These are phyloP conservation scores for Plebejus melissa DNA, from an alignment of 2,888 invertebrate species.

Conservation along the genomic window DNA sequence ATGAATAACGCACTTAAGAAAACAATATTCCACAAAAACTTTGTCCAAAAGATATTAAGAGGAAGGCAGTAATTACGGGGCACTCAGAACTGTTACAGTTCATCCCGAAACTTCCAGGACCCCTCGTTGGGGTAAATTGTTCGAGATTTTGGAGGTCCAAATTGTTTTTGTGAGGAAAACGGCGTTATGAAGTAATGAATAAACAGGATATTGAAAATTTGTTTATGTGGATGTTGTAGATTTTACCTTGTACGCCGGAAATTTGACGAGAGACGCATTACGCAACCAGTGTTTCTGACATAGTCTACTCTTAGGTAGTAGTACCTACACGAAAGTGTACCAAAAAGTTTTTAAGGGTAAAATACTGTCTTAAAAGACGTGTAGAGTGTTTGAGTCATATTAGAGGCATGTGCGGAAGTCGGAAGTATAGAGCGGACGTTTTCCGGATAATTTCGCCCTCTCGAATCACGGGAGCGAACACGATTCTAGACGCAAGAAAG, in stretches of 20 bases:
- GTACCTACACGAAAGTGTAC: too few species aligned
- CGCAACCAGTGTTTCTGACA: too few species aligned
- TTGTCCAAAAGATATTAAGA: conserved; percentile 29
- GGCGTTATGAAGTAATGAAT: conserved; percentile 2
- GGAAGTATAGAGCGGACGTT: conserved; percentile 48
- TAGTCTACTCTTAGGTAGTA: too few species aligned
- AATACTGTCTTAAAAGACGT: not conserved
- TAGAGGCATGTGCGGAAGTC: conserved; percentile 26
- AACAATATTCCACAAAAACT: conserved; percentile 13
- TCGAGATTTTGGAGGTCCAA: conserved; percentile 11
- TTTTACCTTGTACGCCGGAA: not conserved
- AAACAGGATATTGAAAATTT: not conserved
- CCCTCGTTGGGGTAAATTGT: conserved; percentile 16
- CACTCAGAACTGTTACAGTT: conserved; percentile 41
- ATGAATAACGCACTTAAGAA: not conserved
- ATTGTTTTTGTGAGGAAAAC: conserved; percentile 15
- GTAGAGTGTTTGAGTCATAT: conserved; percentile 1
- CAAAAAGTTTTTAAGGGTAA: too few species aligned
- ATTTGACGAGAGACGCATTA: not conserved
- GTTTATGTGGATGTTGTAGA: not conserved
- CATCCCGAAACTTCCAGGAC: conserved; percentile 28
- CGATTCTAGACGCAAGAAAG: conserved; percentile 41
- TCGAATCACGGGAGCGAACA: conserved; percentile 61
- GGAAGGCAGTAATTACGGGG: conserved; percentile 50
- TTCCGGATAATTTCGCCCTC: conserved; percentile 67